Evolutionary conservation across 2,888 invertebrate genomes (phyloP), one percentile per base, ranked within the genome.

Genomic region (Amphipyra tragopoginis): DNA sequence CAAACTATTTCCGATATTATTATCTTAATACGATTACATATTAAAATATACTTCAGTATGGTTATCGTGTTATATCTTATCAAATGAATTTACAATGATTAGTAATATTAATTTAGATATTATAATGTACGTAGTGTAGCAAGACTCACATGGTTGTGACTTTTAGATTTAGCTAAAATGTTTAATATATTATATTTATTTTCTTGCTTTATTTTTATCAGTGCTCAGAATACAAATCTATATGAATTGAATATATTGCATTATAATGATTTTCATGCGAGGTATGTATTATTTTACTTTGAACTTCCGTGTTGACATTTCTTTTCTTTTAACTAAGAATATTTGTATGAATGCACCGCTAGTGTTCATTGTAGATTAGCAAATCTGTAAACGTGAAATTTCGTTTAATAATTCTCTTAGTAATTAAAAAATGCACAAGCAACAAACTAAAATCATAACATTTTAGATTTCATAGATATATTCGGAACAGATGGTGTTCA

Each of bases 191-290:
- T 81, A 11, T 33, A 78, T 6, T 73, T 61, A 68, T 47, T 83
- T 49, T 75, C 56, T 59, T 59, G 77, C 8, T 47, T 86, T 0
- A 55, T 59, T 45, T 54, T 75, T 9, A 75, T 79, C 0, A 39
- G 67, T 75, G 84, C 79, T 38, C 72, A 87, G 68, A 75, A 71
- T 57, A 72, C 33, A 10, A 38, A 29, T 0, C 54, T 77, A 50
- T 92, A 86, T 75, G 80, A 84, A 0, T 73, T 94, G 38, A 93
- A 93, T 69, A 90, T 94, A 64, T 58, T 94, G 29, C 93, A 94
- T 77, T 92, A 92, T 53, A 93, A 93, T 83, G 93, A 93, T 72
- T 93, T 93, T 70, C 93, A 93, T 77, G 93, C 93, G 5, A 88
- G 93, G 93, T 92, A 78, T 79, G 77, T 68, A 5, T 10, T 15